Evolutionary conservation across 2,797 vertebrate genomes (phyloP), one percentile per base, ranked within the genome.

Genomic region (Choloepus didactylus): DNA sequence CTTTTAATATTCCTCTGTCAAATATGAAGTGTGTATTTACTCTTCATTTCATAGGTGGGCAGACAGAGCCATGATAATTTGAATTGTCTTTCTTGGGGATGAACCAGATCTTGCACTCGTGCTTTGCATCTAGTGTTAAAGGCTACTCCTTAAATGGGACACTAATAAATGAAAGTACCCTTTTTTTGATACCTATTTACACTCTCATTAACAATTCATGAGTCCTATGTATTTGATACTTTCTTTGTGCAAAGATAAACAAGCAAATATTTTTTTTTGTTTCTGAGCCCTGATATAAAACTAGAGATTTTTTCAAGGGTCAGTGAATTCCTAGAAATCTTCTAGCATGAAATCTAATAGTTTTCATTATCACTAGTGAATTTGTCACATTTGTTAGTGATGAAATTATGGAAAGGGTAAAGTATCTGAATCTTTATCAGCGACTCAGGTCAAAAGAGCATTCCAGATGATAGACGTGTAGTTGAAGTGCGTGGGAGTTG

Each of bases 1-100:
- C 54, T 86, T 91, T 91, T 96, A 94, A 87, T 92, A 93, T 76
- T 86, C 38, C n/a, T 88, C 81, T 91, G 77, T 67, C 75, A 97
- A 93, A 76, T 0, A 31, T 91, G 49, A 95, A 91, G 38, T 60
- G 4, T 91, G 49, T 87, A 73, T 96, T 96, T 94, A 87, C n/a
- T 92, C 41, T 92, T 93, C 27, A 73, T 87, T 82, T 94, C 95
- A 80, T 59, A 86, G 44, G 51, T 76, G 85, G 44, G n/a, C 18
- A 88, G 93, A 87, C 8, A 84, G 46, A 11, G 31, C 38, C 59
- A 7, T 73, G 81, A 75, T 49, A 64, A 41, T 77, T 35, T 69
- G 31, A 88, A 59, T 25, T 67, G 19, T 87, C 41, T 93, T 96
- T 85, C 77, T 60, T 86, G 35, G 64, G 7, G 8, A 51, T 38